Conservation (phyloP, 1,140 invertebrate genomes). For the Eumaeus atala region DNA sequence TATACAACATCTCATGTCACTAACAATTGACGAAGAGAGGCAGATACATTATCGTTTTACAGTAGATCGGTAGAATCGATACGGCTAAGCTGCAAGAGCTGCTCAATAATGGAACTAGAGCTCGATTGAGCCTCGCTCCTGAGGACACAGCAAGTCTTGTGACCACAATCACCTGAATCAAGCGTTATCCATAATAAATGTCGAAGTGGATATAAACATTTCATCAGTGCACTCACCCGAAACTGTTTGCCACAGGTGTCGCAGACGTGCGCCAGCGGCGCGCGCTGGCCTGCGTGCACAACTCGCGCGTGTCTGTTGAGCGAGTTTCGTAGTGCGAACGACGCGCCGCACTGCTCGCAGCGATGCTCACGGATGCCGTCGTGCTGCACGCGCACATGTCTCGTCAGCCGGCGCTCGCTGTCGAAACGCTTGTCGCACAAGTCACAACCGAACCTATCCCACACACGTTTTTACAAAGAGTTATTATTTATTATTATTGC, state of each 20-base stretch:
- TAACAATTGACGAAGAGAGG: too few species aligned
- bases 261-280: constrained; percentile 44
- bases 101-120: too few species aligned
- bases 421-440: constrained; percentile 44
- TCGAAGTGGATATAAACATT: too few species aligned
- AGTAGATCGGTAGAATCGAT: too few species aligned
- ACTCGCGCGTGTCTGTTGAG: constrained; percentile 39
- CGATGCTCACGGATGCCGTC: constrained; percentile 43
- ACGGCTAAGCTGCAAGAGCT: too few species aligned
- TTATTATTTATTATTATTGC: too few species aligned
- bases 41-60: too few species aligned
- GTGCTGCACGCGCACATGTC: constrained; percentile 43
- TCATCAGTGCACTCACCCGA: constrained; percentile 33
- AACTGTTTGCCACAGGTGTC: constrained; percentile 54
- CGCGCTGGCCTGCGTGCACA: constrained; percentile 38
- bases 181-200: too few species aligned
- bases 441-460: constrained; percentile 34
- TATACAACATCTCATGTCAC: background rate
- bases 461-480: background rate
- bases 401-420: constrained; percentile 18
- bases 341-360: constrained; percentile 40
- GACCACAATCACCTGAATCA: too few species aligned
- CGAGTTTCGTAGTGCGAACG: constrained; percentile 33
- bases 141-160: too few species aligned
- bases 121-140: too few species aligned